Conservation (phyloP, 2,888 invertebrate species). For the Eucera pruinosa region DNA sequence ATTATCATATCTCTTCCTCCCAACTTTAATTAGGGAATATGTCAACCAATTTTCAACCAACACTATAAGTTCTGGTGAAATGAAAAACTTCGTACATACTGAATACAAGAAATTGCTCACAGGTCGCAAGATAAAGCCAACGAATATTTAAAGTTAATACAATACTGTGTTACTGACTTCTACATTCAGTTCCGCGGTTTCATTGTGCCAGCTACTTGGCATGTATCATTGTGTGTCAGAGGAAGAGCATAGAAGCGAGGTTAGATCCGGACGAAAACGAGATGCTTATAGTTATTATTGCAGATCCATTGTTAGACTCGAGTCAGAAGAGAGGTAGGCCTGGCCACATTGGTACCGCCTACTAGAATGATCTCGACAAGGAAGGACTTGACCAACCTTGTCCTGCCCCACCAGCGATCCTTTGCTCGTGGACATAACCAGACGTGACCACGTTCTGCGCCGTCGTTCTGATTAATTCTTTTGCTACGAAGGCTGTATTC, state of each 20-base stretch:
- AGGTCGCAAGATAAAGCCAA: too few relatives aligned
- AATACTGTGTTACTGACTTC: constrained; percentile 18
- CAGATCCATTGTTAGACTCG: constrained; percentile 78
- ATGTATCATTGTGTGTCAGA: constrained; percentile 58
- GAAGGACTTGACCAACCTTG: constrained; percentile 71
- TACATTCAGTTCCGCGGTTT: constrained; percentile 67
- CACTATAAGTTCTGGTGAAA: too few relatives aligned
- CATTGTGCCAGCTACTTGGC: constrained; percentile 31
- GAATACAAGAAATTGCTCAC: too few relatives aligned
- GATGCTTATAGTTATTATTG: constrained; percentile 73
- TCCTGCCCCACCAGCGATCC: constrained; percentile 74
- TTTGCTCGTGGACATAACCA: constrained; percentile 23
- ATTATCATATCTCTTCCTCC: too few relatives aligned
- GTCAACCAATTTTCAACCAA: too few relatives aligned
- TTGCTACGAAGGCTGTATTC: too few relatives aligned
- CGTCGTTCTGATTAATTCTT: too few relatives aligned
- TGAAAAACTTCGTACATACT: too few relatives aligned
- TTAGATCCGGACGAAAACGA: constrained; percentile 58
- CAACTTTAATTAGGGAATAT: too few relatives aligned
- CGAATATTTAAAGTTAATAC: constrained; percentile 51
- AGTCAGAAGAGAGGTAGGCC: constrained; percentile 76
- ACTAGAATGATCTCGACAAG: constrained; percentile 79
- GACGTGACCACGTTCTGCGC: too few relatives aligned
- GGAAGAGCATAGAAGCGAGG: constrained; percentile 64
- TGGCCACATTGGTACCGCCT: constrained; percentile 81